A percentile compares a stretch with the other conserved stretches of the same genome.
Conservation (phyloP, 1,140 invertebrate genomes). For the Anastrepha ludens region DNA sequence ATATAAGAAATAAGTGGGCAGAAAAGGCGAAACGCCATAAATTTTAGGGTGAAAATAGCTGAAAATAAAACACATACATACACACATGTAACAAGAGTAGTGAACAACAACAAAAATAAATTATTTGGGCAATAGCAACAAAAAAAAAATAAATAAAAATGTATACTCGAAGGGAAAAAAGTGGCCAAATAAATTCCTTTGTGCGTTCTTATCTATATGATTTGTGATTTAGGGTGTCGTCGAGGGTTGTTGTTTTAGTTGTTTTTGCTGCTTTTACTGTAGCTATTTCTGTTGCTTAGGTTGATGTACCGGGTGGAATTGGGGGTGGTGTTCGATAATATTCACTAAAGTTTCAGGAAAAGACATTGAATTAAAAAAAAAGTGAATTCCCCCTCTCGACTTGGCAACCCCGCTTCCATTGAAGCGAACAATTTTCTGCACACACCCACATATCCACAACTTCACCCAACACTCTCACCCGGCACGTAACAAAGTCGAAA, state of each 20-base stretch:
- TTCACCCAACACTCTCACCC: background rate
- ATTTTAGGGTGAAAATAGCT: background rate
- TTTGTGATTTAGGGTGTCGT: conserved; percentile 73
- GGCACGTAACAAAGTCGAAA: background rate
- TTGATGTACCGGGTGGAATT: background rate
- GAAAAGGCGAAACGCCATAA: background rate
- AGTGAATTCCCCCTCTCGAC: background rate
- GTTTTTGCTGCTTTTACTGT: conserved; percentile 37
- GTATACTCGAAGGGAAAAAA: background rate
- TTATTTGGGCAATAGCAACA: background rate
- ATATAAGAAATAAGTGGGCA: background rate
- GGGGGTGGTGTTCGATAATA: background rate
- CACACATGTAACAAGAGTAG: background rate
- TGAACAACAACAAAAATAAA: background rate
- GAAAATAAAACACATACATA: background rate
- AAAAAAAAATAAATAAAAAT: background rate
- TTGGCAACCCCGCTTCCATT: background rate
- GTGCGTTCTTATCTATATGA: conserved; percentile 74
- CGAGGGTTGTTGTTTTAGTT: conserved; percentile 56
- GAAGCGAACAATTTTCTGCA: background rate
- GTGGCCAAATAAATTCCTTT: conserved; percentile 70
- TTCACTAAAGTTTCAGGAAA: conserved; percentile 27
- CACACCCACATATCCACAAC: background rate
- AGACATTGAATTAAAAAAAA: background rate
- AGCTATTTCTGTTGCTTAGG: background rate